These are phyloP conservation scores for Clepsis dumicolana DNA, from an alignment of 2,888 invertebrate genomes.

Conservation along the genomic window DNA sequence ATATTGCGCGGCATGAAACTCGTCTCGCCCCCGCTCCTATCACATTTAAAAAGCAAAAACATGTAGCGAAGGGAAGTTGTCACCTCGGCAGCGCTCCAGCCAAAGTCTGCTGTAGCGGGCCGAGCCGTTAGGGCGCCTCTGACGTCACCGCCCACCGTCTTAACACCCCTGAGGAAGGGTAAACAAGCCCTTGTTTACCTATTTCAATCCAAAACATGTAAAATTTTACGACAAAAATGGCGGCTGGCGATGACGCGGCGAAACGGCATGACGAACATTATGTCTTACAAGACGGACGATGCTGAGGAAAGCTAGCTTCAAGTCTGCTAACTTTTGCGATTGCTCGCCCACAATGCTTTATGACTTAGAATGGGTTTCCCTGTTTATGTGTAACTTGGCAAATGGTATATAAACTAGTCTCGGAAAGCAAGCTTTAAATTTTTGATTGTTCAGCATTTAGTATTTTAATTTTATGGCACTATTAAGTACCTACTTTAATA, in stretches of 20 bases:
- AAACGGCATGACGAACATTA: constrained; percentile 71
- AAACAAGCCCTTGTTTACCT: constrained; percentile 54
- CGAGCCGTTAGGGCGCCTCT: constrained; percentile 72
- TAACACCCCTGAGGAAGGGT: constrained; percentile 52
- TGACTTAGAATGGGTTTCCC: constrained; percentile 1
- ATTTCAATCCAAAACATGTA: constrained; percentile 7
- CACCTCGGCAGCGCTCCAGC: constrained; percentile 69
- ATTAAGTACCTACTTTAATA: neutral
- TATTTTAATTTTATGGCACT: constrained; percentile 5
- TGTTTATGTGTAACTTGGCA: neutral
- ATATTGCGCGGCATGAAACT: neutral
- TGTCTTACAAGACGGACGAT: constrained; percentile 67
- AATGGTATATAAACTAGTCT: constrained; percentile 7
- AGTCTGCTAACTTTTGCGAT: constrained; percentile 79
- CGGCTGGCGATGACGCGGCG: constrained; percentile 47
- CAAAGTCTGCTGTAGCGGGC: constrained; percentile 65
- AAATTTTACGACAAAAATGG: constrained; percentile 9
- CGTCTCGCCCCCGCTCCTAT: neutral
- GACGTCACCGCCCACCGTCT: constrained; percentile 68
- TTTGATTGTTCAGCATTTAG: neutral
- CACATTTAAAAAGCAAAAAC: constrained; percentile 9
- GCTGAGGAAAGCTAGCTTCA: constrained; percentile 69
- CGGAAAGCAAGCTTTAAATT: neutral
- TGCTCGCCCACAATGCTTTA: constrained; percentile 68
- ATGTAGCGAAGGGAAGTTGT: constrained; percentile 57